phyloP scores from a whole-genome alignment of 2,797 vertebrate species.

The Paedocypris micromegethes region DNA sequence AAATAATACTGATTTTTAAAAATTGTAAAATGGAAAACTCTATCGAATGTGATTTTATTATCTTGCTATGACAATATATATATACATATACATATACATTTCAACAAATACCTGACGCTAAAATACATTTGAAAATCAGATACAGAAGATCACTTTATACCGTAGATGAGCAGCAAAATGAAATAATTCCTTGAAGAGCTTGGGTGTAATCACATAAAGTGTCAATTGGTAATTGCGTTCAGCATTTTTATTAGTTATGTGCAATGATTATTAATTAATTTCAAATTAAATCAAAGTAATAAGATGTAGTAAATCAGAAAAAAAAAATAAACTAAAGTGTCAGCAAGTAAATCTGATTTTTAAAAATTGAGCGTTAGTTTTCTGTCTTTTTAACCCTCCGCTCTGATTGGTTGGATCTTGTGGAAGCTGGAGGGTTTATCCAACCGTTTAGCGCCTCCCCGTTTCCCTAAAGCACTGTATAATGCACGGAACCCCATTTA shows the following conservation, averaged over 20 bases:
- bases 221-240: too few species aligned
- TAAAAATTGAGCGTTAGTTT: slow-evolving; percentile 51
- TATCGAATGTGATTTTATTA: too few species aligned
- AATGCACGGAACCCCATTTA: slow-evolving; percentile 97
- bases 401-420: slow-evolving; percentile 92
- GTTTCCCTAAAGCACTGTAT: slow-evolving; percentile 97
- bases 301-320: slow-evolving; percentile 68
- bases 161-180: too few species aligned
- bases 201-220: too few species aligned
- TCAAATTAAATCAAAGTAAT: slow-evolving; percentile 40
- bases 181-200: too few species aligned
- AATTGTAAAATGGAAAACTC: too few species aligned
- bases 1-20: too few species aligned
- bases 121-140: too few species aligned
- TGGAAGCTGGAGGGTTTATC: slow-evolving; percentile 90
- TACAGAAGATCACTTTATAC: too few species aligned
- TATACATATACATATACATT: too few species aligned
- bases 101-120: too few species aligned
- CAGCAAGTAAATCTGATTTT: slow-evolving; percentile 58
- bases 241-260: slow-evolving; percentile 39
- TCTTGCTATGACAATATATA: too few species aligned
- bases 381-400: slow-evolving; percentile 82
- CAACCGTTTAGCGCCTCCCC: slow-evolving; percentile 98
- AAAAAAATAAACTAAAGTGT: slow-evolving; percentile 62
- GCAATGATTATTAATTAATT: slow-evolving; percentile 53